These are phyloP conservation scores for Cirrhinus mrigala DNA, from an alignment of 2,797 vertebrate species.

Conservation along the genomic window DNA sequence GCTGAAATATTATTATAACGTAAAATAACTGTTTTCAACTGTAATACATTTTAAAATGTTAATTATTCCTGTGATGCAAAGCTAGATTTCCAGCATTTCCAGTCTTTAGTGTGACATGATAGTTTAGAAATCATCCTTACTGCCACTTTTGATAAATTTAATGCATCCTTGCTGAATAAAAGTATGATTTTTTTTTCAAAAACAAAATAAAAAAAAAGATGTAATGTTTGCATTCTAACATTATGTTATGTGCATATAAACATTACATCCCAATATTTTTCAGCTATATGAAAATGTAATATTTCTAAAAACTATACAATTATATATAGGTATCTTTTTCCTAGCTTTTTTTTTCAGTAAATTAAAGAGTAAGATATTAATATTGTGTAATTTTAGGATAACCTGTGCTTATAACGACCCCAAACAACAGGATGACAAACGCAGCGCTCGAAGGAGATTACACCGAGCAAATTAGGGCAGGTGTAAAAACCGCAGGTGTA, in stretches of 20 bases:
- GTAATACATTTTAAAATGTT: too few species aligned
- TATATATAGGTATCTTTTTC: background rate
- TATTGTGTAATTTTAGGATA: slow-evolving; percentile 27
- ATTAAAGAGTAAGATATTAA: background rate
- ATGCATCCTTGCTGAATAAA: background rate
- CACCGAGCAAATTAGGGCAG: slow-evolving; percentile 36
- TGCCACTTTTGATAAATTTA: too few species aligned
- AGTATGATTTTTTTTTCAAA: background rate
- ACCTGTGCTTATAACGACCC: slow-evolving; percentile 17
- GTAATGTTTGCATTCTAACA: too few species aligned
- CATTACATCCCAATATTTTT: background rate
- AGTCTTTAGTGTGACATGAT: background rate
- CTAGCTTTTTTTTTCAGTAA: background rate
- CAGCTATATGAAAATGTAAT: background rate
- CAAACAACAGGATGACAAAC: slow-evolving; percentile 24
- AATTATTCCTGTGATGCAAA: too few species aligned
- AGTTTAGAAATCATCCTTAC: background rate
- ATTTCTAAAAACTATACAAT: background rate
- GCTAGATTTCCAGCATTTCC: too few species aligned
- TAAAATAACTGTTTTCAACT: too few species aligned
- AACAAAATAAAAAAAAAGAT: background rate
- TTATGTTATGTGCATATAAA: too few species aligned
- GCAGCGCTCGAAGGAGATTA: background rate
- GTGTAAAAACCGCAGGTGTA: slow-evolving; percentile 24
- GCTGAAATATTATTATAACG: background rate